A percentile compares a stretch with the other conserved stretches of the same genome.
Conservation (phyloP, 2,888 invertebrate species). For the Agrypnus murinus region DNA sequence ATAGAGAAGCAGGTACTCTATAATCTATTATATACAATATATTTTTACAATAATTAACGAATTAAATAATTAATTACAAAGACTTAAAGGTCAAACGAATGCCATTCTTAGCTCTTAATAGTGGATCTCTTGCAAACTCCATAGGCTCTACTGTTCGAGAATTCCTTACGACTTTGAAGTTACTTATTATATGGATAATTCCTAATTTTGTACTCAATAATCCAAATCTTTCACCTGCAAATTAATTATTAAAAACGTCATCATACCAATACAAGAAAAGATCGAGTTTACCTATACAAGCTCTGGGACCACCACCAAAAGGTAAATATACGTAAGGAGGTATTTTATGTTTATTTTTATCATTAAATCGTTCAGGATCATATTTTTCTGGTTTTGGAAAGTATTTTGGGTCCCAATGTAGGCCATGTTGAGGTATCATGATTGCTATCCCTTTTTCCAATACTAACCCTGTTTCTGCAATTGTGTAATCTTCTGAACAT, state of each 20-base stretch:
- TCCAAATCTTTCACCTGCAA: slow-evolving; percentile 54
- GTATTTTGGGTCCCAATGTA: slow-evolving; percentile 72
- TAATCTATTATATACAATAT: too few relatives aligned
- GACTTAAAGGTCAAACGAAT: slow-evolving; percentile 23
- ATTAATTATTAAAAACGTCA: background rate
- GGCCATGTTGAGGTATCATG: slow-evolving; percentile 64
- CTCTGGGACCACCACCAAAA: slow-evolving; percentile 71
- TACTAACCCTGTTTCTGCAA: slow-evolving; percentile 58
- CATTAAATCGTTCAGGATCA: slow-evolving; percentile 73
- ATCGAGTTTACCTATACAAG: slow-evolving; percentile 64
- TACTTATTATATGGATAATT: slow-evolving; percentile 47
- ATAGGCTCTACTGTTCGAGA: slow-evolving; percentile 9
- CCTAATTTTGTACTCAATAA: slow-evolving; percentile 51
- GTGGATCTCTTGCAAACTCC: background rate
- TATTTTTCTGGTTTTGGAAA: slow-evolving; percentile 74
- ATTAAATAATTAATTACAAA: too few relatives aligned
- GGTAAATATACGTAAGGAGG: slow-evolving; percentile 72
- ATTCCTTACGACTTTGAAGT: slow-evolving; percentile 34
- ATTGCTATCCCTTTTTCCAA: slow-evolving; percentile 67
- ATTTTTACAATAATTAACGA: too few relatives aligned
- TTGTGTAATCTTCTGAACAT: slow-evolving; percentile 61
- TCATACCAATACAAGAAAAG: background rate
- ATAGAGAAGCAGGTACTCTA: too few relatives aligned
- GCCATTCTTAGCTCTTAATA: slow-evolving; percentile 23
- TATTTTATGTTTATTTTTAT: slow-evolving; percentile 72